A percentile compares a stretch with the other conserved stretches of the same genome.
Conservation (phyloP, 2,888 invertebrate genomes). For the Amblyjoppa fuscipennis region DNA sequence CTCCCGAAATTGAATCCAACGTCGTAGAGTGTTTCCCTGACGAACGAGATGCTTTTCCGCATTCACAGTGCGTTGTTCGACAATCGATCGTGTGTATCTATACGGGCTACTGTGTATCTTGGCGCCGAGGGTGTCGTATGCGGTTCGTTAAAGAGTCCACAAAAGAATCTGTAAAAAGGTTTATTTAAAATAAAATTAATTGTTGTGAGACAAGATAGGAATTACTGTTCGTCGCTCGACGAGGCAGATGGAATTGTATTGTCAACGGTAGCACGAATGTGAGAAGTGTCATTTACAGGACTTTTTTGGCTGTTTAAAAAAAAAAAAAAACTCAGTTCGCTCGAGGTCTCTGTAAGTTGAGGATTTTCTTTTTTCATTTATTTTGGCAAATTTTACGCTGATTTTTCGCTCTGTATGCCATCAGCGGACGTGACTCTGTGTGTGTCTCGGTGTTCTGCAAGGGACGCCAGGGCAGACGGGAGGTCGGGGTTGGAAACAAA, state of each 20-base stretch:
- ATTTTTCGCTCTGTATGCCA: conserved; percentile 17
- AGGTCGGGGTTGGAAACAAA: neutral
- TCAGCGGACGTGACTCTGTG: conserved; percentile 32
- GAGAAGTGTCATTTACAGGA: neutral
- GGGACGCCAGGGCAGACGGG: conserved; percentile 22
- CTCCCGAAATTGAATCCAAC: conserved; percentile 52
- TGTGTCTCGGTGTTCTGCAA: conserved; percentile 47
- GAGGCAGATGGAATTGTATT: neutral
- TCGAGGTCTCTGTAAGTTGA: neutral
- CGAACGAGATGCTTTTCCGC: neutral
- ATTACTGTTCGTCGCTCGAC: neutral
- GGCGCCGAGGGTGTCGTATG: neutral
- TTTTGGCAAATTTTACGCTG: neutral
- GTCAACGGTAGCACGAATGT: neutral
- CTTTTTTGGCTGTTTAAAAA: neutral
- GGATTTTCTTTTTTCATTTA: neutral
- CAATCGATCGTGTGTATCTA: neutral
- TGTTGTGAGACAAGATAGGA: neutral
- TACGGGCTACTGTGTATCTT: neutral
- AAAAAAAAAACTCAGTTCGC: neutral
- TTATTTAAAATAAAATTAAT: neutral
- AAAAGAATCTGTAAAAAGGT: too few species aligned
- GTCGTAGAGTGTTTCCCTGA: conserved; percentile 28
- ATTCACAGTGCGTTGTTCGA: neutral
- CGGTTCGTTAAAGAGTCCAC: neutral